Conservation (phyloP, 2,888 invertebrate genomes). For the Eupithecia abbreviata region DNA sequence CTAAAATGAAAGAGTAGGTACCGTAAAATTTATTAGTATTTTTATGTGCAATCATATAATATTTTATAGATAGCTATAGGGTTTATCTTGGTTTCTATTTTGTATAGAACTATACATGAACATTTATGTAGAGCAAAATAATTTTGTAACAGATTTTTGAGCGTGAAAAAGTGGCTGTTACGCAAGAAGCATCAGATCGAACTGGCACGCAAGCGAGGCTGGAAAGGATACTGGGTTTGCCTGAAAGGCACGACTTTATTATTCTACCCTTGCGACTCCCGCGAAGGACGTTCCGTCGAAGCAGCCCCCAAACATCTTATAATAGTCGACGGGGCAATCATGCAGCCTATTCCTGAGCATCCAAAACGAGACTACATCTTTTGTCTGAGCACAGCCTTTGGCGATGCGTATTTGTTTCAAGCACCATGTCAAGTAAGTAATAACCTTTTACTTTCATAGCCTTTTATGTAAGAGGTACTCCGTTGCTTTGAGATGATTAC, state of each 20-base stretch:
- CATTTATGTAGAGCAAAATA: neutral
- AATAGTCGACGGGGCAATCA: constrained; percentile 97
- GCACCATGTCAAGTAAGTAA: constrained; percentile 90
- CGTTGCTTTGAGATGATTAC: constrained; percentile 1
- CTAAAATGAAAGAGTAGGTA: neutral
- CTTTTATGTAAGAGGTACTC: constrained; percentile 10
- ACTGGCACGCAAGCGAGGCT: constrained; percentile 96
- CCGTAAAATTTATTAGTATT: neutral
- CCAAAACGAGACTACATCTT: constrained; percentile 99
- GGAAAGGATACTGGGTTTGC: constrained; percentile 99
- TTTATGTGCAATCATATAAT: constrained; percentile 2
- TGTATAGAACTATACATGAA: neutral
- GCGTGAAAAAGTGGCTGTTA: constrained; percentile 98
- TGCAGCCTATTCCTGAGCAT: constrained; percentile 99
- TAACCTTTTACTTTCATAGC: constrained; percentile 9
- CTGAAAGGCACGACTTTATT: constrained; percentile 97
- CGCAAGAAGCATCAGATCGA: constrained; percentile 98
- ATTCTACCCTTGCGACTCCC: constrained; percentile 97
- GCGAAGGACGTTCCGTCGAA: constrained; percentile 94
- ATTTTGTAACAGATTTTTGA: constrained; percentile 90
- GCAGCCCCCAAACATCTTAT: constrained; percentile 97
- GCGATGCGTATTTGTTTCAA: constrained; percentile 98
- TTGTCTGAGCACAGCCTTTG: constrained; percentile 98
- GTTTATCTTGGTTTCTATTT: neutral
- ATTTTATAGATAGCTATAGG: neutral